Evolutionary conservation across 37 sponge, comb jelly and placozoan species (phyloP).

Genomic region (Dysidea cf. avara): DNA sequence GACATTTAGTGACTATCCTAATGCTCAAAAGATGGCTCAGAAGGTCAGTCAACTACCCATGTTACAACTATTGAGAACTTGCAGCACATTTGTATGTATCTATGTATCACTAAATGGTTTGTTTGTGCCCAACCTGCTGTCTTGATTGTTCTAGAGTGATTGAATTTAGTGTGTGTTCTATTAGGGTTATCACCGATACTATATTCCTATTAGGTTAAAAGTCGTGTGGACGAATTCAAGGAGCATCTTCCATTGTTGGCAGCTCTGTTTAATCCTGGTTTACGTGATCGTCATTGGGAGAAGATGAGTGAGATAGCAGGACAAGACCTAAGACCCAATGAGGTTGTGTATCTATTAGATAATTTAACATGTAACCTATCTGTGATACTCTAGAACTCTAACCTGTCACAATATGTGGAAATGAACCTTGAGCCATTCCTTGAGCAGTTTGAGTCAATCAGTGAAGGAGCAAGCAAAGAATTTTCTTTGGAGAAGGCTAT

Average conservation of each 20-base stretch:
- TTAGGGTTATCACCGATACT: not conserved
- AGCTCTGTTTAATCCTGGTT: slow-evolving; percentile 96
- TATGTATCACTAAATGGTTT: not conserved
- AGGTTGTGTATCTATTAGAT: slow-evolving; percentile 39
- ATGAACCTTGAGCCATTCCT: slow-evolving; percentile 92
- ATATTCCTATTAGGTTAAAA: slow-evolving; percentile 69
- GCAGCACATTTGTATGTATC: not conserved
- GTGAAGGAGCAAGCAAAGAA: slow-evolving; percentile 99
- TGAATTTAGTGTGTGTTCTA: not conserved
- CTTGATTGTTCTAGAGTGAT: not conserved
- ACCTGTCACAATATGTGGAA: slow-evolving; percentile 81
- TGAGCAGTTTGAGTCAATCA: slow-evolving; percentile 97
- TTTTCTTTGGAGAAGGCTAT: slow-evolving; percentile 97
- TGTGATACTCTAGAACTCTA: slow-evolving; percentile 66
- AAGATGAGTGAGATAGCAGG: slow-evolving; percentile 92
- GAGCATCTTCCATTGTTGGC: slow-evolving; percentile 83
- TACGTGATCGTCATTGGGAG: slow-evolving; percentile 95
- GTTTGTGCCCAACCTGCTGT: not conserved
- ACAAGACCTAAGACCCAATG: slow-evolving; percentile 78
- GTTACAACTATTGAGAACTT: not conserved
- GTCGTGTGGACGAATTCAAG: slow-evolving; percentile 94
- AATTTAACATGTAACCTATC: not conserved
- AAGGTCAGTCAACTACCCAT: slow-evolving; percentile 40
- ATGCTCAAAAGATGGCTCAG: slow-evolving; percentile 85
- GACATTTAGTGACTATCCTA: slow-evolving; percentile 74